Evolutionary conservation across 2,888 invertebrate species (phyloP).

Genomic region (Aromia moschata): DNA sequence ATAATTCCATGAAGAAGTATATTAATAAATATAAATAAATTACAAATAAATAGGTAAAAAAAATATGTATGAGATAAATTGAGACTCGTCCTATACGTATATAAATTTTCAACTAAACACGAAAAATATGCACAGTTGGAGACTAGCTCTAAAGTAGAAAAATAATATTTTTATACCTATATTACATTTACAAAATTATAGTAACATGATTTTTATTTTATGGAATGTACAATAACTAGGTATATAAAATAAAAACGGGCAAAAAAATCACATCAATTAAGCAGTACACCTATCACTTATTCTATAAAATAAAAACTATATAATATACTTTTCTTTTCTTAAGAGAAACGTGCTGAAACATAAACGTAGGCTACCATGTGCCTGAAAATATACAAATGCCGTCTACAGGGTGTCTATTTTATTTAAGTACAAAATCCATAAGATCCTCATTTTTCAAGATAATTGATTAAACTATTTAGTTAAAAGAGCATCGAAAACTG

Average conservation of each 20-base stretch:
- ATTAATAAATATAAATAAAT: conserved; percentile 22
- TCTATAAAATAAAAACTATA: neutral
- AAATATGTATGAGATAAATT: conserved; percentile 8
- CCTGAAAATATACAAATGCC: too few relatives aligned
- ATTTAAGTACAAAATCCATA: too few relatives aligned
- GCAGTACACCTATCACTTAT: neutral
- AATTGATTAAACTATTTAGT: too few relatives aligned
- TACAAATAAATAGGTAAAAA: conserved; percentile 27
- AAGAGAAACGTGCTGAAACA: neutral
- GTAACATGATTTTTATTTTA: conserved; percentile 41
- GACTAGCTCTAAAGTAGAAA: conserved; percentile 49
- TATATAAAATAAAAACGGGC: conserved; percentile 1
- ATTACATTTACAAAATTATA: conserved; percentile 43
- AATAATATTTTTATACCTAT: conserved; percentile 49
- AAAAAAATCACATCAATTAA: conserved; percentile 9
- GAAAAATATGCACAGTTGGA: conserved; percentile 38
- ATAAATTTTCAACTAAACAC: neutral
- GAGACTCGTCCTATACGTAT: conserved; percentile 10
- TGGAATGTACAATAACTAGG: conserved; percentile 46
- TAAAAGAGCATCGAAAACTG: too few relatives aligned
- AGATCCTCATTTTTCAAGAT: too few relatives aligned
- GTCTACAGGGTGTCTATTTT: too few relatives aligned
- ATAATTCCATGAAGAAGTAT: conserved; percentile 17
- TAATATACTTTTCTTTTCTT: neutral
- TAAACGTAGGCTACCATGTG: too few relatives aligned